A percentile compares a stretch with the other conserved stretches of the same genome.
Evolutionary conservation across 2,888 invertebrate species (phyloP).

Genomic region (Tanypteryx hageni): DNA sequence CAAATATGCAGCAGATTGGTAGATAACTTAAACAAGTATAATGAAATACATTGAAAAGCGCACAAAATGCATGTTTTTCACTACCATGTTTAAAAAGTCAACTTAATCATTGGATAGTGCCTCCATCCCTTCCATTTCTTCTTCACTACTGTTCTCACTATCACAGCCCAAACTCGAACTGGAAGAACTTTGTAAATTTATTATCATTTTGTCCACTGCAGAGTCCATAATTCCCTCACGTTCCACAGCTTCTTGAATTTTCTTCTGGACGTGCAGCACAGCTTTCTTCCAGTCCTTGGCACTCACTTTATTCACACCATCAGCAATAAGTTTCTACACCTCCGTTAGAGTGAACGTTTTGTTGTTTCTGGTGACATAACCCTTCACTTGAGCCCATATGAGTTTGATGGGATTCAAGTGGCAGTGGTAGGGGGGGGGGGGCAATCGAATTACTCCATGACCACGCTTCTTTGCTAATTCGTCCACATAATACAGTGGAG

Average conservation of each 20-base stretch:
- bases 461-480: background rate
- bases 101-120: too few relatives aligned
- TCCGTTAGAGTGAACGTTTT: slow-evolving; percentile 64
- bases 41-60: too few relatives aligned
- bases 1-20: too few relatives aligned
- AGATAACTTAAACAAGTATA: too few relatives aligned
- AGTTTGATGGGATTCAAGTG: slow-evolving; percentile 67
- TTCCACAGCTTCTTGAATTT: slow-evolving; percentile 63
- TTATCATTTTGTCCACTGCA: background rate
- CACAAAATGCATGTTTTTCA: too few relatives aligned
- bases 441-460: slow-evolving; percentile 65
- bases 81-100: too few relatives aligned
- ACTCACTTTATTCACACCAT: slow-evolving; percentile 63
- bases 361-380: slow-evolving; percentile 66
- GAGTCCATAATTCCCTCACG: background rate
- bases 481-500: background rate
- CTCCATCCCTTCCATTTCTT: too few relatives aligned
- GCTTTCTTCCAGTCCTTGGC: slow-evolving; percentile 66
- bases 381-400: slow-evolving; percentile 68
- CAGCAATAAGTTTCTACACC: slow-evolving; percentile 33
- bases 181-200: too few relatives aligned
- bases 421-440: slow-evolving; percentile 68
- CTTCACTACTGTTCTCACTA: too few relatives aligned
- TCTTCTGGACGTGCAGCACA: slow-evolving; percentile 61
- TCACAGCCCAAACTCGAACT: too few relatives aligned